Conservation (phyloP, 2,113 vertebrate genomes). For the Pungitius pungitius region DNA sequence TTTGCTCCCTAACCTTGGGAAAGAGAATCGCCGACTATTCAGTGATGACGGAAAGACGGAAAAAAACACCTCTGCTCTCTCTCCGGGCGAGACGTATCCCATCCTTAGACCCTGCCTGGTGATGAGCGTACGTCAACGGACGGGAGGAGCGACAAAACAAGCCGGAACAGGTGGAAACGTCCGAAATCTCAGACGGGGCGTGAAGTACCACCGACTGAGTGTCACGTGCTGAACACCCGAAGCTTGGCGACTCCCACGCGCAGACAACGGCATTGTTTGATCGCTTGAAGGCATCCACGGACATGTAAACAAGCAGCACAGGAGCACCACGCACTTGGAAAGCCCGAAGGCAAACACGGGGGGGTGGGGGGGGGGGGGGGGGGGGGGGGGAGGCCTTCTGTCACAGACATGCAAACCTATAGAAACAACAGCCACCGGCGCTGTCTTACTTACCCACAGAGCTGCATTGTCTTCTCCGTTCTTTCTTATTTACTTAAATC, state of each 20-base stretch:
- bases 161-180: slow-evolving; percentile 43
- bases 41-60: slow-evolving; percentile 21
- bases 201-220: slow-evolving; percentile 50
- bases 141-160: slow-evolving; percentile 45
- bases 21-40: slow-evolving; percentile 34
- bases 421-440: slow-evolving; percentile 53
- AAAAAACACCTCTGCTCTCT: slow-evolving; percentile 6
- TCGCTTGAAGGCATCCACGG: slow-evolving; percentile 47
- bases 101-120: slow-evolving; percentile 62
- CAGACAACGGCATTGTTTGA: slow-evolving; percentile 56
- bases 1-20: slow-evolving; percentile 62
- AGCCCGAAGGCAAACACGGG: slow-evolving; percentile 55
- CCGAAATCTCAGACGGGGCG: slow-evolving; percentile 55
- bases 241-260: slow-evolving; percentile 36
- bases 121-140: slow-evolving; percentile 57
- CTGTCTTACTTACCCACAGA: slow-evolving; percentile 38
- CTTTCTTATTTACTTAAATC: slow-evolving; percentile 36
- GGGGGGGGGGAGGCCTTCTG: slow-evolving; percentile 54
- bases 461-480: slow-evolving; percentile 44
- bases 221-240: slow-evolving; percentile 28
- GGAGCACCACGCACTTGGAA: slow-evolving; percentile 41
- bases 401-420: slow-evolving; percentile 65
- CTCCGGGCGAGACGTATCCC: slow-evolving; percentile 12
- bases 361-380: slow-evolving; percentile 41
- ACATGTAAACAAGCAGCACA: slow-evolving; percentile 57